A percentile compares a stretch with the other conserved stretches of the same genome.
These are phyloP conservation scores for Calephelis perditalis DNA, from an alignment of 2,888 invertebrate species.

Conservation along the genomic window DNA sequence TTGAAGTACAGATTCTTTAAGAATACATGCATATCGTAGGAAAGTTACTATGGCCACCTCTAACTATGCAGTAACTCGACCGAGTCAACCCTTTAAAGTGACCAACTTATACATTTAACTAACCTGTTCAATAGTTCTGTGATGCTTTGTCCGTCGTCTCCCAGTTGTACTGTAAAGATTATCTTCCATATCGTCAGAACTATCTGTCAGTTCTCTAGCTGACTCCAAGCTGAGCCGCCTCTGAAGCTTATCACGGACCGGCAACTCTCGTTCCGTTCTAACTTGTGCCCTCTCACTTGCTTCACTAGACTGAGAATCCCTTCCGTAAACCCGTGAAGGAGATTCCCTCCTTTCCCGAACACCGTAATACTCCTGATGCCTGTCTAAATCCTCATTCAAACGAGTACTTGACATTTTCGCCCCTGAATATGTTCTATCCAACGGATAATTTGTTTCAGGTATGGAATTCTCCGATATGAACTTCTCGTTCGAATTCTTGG, in stretches of 20 bases:
- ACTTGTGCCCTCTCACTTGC: conserved; percentile 56
- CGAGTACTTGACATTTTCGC: conserved; percentile 67
- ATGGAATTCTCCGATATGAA: conserved; percentile 55
- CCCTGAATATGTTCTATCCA: conserved; percentile 67
- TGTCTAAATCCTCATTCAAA: conserved; percentile 66
- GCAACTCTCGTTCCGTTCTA: conserved; percentile 46
- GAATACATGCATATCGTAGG: too few relatives aligned
- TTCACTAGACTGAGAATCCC: conserved; percentile 61
- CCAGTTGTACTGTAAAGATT: conserved; percentile 76
- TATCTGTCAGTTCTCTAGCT: conserved; percentile 84
- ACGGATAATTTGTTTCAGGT: conserved; percentile 66
- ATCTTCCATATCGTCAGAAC: conserved; percentile 81
- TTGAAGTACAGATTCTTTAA: too few relatives aligned
- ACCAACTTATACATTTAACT: conserved; percentile 13
- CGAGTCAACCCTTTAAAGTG: too few relatives aligned
- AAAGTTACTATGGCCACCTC: too few relatives aligned
- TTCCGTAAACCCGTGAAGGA: conserved; percentile 52
- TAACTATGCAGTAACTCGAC: too few relatives aligned
- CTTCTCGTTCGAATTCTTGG: conserved; percentile 63
- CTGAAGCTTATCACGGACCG: conserved; percentile 67
- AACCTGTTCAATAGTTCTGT: conserved; percentile 82
- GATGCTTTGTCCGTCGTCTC: conserved; percentile 74
- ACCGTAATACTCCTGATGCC: conserved; percentile 61
- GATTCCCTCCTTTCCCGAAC: conserved; percentile 55
- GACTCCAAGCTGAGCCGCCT: conserved; percentile 85